Evolutionary conservation across 2,888 invertebrate species (phyloP).

Genomic region (Melanostoma scalare): DNA sequence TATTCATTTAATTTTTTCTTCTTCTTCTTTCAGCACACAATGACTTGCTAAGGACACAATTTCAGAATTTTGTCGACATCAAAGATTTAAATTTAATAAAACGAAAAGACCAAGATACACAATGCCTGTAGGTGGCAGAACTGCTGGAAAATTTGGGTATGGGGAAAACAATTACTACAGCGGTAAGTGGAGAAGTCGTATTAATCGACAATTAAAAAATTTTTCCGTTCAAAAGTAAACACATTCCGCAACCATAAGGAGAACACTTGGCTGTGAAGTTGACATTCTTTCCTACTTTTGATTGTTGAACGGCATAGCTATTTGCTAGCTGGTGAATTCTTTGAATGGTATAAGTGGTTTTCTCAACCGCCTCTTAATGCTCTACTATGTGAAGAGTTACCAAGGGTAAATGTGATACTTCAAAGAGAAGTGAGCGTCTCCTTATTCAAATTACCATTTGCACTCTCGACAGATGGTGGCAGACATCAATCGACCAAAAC

Average conservation of each 20-base stretch:
- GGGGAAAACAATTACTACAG: conserved; percentile 89
- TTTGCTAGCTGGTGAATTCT: too few relatives aligned
- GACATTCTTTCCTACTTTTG: too few relatives aligned
- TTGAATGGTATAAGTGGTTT: too few relatives aligned
- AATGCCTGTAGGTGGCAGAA: conserved; percentile 87
- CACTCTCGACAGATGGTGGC: conserved; percentile 18
- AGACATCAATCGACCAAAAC: conserved; percentile 5
- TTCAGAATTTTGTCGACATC: background rate
- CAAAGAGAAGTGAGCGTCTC: background rate
- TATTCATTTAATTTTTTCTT: too few relatives aligned
- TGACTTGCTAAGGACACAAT: conserved; percentile 23
- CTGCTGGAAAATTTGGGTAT: conserved; percentile 91
- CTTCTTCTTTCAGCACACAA: conserved; percentile 42
- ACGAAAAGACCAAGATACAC: conserved; percentile 6
- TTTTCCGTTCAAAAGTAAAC: conserved; percentile 25
- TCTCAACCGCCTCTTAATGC: too few relatives aligned
- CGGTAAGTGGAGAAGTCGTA: conserved; percentile 83
- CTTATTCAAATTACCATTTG: conserved; percentile 10
- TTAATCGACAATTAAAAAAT: conserved; percentile 44
- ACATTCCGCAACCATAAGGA: conserved; percentile 24
- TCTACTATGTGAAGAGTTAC: background rate
- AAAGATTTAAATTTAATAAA: background rate
- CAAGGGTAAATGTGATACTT: conserved; percentile 9
- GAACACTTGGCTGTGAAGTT: conserved; percentile 10
- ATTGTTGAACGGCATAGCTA: too few relatives aligned